Conservation (phyloP, 2,888 invertebrate species). For the Meandrusa payeni region DNA sequence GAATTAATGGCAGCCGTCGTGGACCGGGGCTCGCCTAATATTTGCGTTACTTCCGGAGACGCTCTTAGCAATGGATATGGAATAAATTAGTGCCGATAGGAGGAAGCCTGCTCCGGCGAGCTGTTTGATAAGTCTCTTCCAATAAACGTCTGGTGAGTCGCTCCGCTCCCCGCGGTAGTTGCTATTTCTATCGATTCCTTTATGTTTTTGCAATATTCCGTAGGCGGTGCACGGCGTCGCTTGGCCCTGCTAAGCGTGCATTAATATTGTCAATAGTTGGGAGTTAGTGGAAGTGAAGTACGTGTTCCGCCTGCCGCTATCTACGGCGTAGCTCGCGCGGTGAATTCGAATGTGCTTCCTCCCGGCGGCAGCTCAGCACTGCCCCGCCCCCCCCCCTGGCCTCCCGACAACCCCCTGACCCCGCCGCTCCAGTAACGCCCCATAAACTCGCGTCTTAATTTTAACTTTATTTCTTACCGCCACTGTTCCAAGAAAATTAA, state of each 20-base stretch:
- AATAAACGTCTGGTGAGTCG: conserved; percentile 8
- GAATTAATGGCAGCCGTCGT: conserved; percentile 77
- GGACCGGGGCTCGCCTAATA: conserved; percentile 75
- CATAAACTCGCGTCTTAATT: conserved; percentile 81
- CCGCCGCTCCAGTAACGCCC: conserved; percentile 73
- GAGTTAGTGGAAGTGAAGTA: conserved; percentile 80
- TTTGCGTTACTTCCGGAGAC: conserved; percentile 77
- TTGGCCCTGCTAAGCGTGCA: conserved; percentile 77
- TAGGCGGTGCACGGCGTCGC: conserved; percentile 63
- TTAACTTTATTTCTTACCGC: conserved; percentile 80
- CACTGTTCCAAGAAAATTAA: conserved; percentile 76
- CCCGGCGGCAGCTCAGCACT: conserved; percentile 41
- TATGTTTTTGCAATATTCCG: conserved; percentile 51
- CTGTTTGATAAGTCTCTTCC: conserved; percentile 3
- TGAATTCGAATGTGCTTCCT: conserved; percentile 76
- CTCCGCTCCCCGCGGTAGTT: conserved; percentile 2
- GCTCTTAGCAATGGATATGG: conserved; percentile 70
- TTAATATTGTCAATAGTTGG: conserved; percentile 81
- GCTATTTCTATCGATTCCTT: conserved; percentile 24
- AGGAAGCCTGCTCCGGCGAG: conserved; percentile 12
- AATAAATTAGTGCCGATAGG: conserved; percentile 72
- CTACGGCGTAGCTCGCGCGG: conserved; percentile 75
- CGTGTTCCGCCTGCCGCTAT: conserved; percentile 80
- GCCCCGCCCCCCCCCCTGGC: conserved; percentile 28
- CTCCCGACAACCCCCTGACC: conserved; percentile 45